Evolutionary conservation across 2,113 vertebrate species (phyloP).

Genomic region (Arvicanthis niloticus): DNA sequence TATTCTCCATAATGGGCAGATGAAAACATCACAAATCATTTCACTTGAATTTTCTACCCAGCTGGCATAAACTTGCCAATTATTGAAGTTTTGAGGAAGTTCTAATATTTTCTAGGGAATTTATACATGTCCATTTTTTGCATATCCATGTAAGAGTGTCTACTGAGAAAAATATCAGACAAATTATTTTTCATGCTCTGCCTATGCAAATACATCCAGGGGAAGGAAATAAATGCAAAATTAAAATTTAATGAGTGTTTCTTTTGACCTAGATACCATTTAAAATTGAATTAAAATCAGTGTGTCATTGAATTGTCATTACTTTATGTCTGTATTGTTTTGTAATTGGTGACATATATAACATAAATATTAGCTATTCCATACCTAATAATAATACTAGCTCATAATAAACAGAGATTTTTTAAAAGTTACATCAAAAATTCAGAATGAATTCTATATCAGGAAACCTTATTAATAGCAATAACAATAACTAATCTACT

Average conservation of each 20-base stretch:
- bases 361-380: not conserved
- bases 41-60: not conserved
- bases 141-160: not conserved
- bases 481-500: not conserved
- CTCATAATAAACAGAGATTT: not conserved
- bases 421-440: too few species aligned
- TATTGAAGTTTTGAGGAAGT: slow-evolving; percentile 27
- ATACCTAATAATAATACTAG: not conserved
- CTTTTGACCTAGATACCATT: not conserved
- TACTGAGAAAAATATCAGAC: not conserved
- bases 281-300: slow-evolving; percentile 12
- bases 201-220: not conserved
- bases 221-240: not conserved
- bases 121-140: not conserved
- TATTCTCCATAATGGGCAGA: not conserved
- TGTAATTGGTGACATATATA: not conserved
- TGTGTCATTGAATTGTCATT: not conserved
- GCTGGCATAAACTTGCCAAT: not conserved
- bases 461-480: not conserved
- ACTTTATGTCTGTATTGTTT: slow-evolving; percentile 1
- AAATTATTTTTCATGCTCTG: slow-evolving; percentile 29
- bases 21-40: not conserved
- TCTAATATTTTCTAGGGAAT: not conserved
- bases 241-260: not conserved
- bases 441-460: not conserved